Evolutionary conservation across 2,797 vertebrate species (phyloP).

Genomic region (Smutsia gigantea): DNA sequence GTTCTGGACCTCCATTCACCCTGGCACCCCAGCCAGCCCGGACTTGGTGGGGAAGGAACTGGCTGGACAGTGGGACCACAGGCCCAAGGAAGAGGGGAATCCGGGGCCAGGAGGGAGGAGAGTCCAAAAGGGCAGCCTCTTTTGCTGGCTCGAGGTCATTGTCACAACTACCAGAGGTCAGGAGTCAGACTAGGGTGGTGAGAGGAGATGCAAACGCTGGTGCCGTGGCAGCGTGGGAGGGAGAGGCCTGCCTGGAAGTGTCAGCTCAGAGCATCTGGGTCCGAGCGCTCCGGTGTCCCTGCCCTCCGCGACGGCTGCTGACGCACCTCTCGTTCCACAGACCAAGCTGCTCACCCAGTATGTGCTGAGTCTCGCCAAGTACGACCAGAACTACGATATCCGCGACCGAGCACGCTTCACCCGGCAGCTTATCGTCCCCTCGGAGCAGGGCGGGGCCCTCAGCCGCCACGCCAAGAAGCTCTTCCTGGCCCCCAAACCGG

Average conservation of each 20-base stretch:
- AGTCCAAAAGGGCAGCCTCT: background rate
- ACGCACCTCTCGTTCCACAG: slow-evolving; percentile 80
- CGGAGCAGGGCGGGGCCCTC: slow-evolving; percentile 95
- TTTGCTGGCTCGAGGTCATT: background rate
- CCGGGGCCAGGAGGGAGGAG: background rate
- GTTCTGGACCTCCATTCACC: background rate
- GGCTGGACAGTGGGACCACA: background rate
- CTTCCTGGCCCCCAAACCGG: slow-evolving; percentile 97
- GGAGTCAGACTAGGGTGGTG: background rate
- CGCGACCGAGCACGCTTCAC: slow-evolving; percentile 97
- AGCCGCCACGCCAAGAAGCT: slow-evolving; percentile 99
- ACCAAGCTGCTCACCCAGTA: slow-evolving; percentile 99
- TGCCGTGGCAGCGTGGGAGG: fast-evolving
- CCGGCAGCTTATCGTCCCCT: slow-evolving; percentile 97
- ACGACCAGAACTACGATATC: slow-evolving; percentile 99
- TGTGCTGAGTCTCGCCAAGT: slow-evolving; percentile 98
- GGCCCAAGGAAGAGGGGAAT: background rate
- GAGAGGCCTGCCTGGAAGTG: too few species aligned
- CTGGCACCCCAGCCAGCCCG: background rate
- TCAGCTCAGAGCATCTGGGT: background rate
- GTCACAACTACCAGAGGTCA: background rate
- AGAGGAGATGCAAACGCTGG: background rate
- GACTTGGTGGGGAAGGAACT: background rate
- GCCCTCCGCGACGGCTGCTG: background rate
- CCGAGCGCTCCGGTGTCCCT: background rate